phyloP scores from a whole-genome alignment of 2,113 vertebrate species.

The Dicaeum eximium region DNA sequence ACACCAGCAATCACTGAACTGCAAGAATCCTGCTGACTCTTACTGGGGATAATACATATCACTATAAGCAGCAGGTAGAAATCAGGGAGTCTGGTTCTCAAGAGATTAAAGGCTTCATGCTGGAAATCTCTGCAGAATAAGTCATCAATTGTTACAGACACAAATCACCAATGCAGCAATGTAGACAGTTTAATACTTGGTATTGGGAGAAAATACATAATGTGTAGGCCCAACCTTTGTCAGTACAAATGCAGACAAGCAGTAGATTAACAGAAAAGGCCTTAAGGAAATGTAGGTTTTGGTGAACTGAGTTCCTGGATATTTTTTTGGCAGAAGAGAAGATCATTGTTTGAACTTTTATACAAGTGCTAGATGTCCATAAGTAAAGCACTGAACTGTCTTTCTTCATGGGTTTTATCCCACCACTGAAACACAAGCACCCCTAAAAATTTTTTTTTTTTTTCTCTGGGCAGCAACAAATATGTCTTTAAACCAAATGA shows the following conservation, averaged over 20 bases:
- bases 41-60: neutral
- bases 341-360: neutral
- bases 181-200: neutral
- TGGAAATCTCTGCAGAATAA: neutral
- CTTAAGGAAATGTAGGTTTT: neutral
- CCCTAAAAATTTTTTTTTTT: neutral
- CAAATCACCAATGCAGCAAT: neutral
- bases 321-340: neutral
- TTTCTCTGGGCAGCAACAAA: neutral
- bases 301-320: neutral
- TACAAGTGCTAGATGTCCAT: neutral
- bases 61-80: neutral
- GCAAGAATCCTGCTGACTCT: rapidly evolving
- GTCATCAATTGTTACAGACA: neutral
- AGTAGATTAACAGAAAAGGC: neutral
- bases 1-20: neutral
- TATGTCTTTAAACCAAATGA: neutral
- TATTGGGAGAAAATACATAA: neutral
- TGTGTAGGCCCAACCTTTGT: neutral
- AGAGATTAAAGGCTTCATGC: neutral
- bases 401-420: neutral
- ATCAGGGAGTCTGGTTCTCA: neutral
- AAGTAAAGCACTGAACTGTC: neutral
- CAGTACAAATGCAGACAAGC: neutral
- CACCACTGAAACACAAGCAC: neutral